A percentile compares a stretch with the other conserved stretches of the same genome.
Conservation (phyloP, 2,113 vertebrate genomes). For the Dissostichus mawsoni region DNA sequence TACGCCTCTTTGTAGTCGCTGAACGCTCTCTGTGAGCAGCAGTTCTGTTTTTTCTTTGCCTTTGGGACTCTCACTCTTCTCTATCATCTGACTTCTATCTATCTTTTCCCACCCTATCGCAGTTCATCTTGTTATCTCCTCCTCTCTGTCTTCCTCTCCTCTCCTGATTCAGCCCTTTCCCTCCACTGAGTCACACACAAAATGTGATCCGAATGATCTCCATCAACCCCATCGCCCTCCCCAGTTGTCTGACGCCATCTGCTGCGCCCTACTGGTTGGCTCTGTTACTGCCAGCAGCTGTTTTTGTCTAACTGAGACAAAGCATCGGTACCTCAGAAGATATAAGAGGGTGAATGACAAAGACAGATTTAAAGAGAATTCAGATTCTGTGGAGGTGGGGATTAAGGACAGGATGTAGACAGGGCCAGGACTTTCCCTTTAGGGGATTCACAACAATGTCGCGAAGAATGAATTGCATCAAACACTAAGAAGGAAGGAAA, state of each 20-base stretch:
- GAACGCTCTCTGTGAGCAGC: constrained; percentile 3
- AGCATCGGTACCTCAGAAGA: not conserved
- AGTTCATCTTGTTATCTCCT: not conserved
- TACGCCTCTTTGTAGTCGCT: constrained; percentile 2
- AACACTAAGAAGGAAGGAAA: not conserved
- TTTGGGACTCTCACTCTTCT: constrained; percentile 13
- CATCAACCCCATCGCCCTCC: constrained; percentile 8
- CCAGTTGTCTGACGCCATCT: constrained; percentile 22
- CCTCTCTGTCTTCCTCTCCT: not conserved
- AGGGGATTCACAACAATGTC: constrained; percentile 14
- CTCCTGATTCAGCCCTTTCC: not conserved
- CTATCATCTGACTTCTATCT: constrained; percentile 17
- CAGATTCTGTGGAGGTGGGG: not conserved
- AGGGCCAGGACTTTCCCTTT: constrained; percentile 5
- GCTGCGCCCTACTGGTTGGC: constrained; percentile 67
- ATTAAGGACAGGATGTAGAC: constrained; percentile 21
- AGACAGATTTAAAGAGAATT: not conserved
- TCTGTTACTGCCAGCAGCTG: constrained; percentile 18
- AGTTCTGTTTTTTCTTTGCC: constrained; percentile 1
- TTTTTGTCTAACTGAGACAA: not conserved
- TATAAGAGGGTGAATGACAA: not conserved
- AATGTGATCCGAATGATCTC: not conserved
- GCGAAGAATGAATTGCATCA: not conserved
- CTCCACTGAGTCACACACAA: not conserved
- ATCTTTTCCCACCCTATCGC: constrained; percentile 4